A percentile compares a stretch with the other conserved stretches of the same genome.
Conservation (phyloP, 2,888 invertebrate species). For the Adelognathus sp. region DNA sequence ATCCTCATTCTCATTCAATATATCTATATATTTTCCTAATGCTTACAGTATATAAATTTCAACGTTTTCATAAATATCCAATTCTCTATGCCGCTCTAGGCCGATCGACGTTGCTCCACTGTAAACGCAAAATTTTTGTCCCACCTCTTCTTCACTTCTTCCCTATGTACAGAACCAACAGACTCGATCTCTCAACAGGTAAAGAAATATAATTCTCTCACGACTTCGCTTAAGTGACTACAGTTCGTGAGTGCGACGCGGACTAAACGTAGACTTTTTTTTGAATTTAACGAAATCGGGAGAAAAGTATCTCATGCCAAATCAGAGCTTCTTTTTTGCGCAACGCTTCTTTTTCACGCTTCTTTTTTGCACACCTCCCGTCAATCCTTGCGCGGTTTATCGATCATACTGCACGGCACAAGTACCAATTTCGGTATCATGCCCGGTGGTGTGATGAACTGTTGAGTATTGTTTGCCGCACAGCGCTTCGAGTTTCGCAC, state of each 20-base stretch:
- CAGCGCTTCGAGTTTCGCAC: constrained; percentile 64
- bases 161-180: constrained; percentile 13
- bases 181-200: no score
- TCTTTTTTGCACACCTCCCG: not conserved
- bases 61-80: constrained; percentile 7
- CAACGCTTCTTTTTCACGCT: not conserved
- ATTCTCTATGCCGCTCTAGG: not conserved
- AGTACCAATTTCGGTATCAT: constrained; percentile 77
- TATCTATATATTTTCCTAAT: not conserved
- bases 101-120: not conserved
- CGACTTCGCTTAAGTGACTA: no score
- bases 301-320: no score
- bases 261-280: no score
- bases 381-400: constrained; percentile 66
- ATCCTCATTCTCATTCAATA: not conserved
- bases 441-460: constrained; percentile 70
- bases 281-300: no score
- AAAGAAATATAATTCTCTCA: no score
- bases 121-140: not conserved
- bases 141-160: no score
- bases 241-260: not conserved
- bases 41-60: not conserved
- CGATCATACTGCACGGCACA: constrained; percentile 78
- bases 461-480: constrained; percentile 65
- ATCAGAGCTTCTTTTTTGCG: no score